Conservation (phyloP, 2,113 vertebrate species). For the Chaetops frenatus region DNA sequence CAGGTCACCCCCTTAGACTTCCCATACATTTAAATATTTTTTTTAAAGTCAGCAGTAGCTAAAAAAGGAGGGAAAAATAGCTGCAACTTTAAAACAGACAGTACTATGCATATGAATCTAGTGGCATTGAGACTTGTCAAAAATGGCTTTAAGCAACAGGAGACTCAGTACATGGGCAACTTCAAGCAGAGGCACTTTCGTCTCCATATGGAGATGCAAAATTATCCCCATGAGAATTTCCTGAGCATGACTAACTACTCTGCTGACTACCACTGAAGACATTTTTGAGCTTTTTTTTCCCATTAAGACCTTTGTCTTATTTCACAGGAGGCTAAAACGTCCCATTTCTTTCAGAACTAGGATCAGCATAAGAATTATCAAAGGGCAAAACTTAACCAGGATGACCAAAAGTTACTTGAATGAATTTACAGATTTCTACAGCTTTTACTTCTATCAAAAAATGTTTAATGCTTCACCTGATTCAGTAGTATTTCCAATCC, state of each 20-base stretch:
- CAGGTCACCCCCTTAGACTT: neutral
- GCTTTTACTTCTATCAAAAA: neutral
- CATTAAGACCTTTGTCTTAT: neutral
- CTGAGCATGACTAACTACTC: neutral
- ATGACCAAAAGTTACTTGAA: neutral
- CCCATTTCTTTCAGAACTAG: neutral
- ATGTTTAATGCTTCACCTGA: neutral
- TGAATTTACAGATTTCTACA: neutral
- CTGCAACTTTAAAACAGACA: neutral
- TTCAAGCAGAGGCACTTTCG: neutral
- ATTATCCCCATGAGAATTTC: neutral
- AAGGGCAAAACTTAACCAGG: neutral
- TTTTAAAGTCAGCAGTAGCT: neutral
- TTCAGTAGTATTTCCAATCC: neutral
- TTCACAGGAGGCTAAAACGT: neutral
- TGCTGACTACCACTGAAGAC: neutral
- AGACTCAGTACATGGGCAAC: neutral
- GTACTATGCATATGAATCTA: neutral
- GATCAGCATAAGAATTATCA: neutral
- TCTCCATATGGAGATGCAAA: neutral
- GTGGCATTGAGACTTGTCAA: neutral
- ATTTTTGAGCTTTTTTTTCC: neutral
- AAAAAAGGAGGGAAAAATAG: neutral
- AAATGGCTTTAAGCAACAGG: neutral
- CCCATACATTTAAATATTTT: neutral